Percentiles rank a stretch among this genome's conserved stretches.
Evolutionary conservation across 1,140 invertebrate species (phyloP).

Genomic region (Phymorhynchus buccinoides): DNA sequence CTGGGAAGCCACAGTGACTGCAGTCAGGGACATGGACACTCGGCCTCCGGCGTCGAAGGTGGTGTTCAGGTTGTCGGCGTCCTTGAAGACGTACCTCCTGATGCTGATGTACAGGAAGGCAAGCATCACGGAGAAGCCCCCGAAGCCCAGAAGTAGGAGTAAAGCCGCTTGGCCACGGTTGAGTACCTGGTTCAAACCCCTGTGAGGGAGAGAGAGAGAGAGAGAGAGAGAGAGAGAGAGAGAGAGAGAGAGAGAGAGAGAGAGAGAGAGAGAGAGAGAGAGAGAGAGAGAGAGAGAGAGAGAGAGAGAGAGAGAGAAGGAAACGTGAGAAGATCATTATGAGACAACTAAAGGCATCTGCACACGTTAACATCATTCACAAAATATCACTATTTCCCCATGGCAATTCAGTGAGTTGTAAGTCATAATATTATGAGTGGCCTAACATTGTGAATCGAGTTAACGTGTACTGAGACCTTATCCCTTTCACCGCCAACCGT

Average conservation of each 20-base stretch:
- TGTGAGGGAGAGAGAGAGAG: background rate
- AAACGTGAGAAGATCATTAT: no score
- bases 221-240: background rate
- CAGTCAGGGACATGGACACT: conserved; percentile 58
- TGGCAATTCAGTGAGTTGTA: no score
- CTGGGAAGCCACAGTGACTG: conserved; percentile 60
- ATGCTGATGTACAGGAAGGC: conserved; percentile 61
- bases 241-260: no score
- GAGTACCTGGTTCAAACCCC: conserved; percentile 30
- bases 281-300: background rate
- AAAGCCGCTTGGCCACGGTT: conserved; percentile 56
- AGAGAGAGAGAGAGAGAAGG: background rate
- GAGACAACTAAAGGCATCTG: no score
- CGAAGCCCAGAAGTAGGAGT: conserved; percentile 62
- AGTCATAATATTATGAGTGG: no score
- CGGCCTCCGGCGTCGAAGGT: conserved; percentile 71
- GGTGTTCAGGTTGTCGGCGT: conserved; percentile 65
- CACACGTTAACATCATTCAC: no score
- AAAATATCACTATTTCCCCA: no score
- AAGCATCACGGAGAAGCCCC: conserved; percentile 60
- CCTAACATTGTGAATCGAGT: no score
- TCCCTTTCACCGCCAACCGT: no score
- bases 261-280: background rate
- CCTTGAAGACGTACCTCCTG: conserved; percentile 63
- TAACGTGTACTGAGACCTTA: no score